These are phyloP conservation scores for Nothobranchius kuhntae DNA, from an alignment of 2,113 vertebrate species.

Conservation along the genomic window DNA sequence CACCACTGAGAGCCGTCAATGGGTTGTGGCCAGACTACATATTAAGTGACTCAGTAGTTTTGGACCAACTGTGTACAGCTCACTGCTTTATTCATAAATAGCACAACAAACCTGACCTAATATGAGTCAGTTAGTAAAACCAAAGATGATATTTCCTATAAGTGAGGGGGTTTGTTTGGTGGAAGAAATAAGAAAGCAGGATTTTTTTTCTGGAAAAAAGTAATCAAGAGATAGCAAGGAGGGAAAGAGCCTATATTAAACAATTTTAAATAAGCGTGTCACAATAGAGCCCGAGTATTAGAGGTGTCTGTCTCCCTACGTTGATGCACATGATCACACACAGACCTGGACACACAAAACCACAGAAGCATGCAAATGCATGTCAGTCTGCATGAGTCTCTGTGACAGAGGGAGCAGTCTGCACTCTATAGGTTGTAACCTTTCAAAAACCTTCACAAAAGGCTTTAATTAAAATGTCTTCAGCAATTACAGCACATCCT, in stretches of 20 bases:
- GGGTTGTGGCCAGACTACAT: no score
- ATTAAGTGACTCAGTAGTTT: slow-evolving; percentile 15
- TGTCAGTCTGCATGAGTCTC: slow-evolving; percentile 63
- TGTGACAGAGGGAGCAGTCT: slow-evolving; percentile 65
- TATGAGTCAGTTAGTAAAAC: slow-evolving; percentile 48
- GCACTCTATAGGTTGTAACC: slow-evolving; percentile 65
- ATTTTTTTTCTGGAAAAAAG: slow-evolving; percentile 23
- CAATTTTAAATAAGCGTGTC: slow-evolving; percentile 68
- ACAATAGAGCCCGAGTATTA: slow-evolving; percentile 55
- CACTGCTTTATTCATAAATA: slow-evolving; percentile 48
- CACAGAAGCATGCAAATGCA: slow-evolving; percentile 30
- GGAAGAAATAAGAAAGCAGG: background rate
- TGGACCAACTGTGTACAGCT: slow-evolving; percentile 23
- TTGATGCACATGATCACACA: slow-evolving; percentile 42
- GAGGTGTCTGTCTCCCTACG: slow-evolving; percentile 52
- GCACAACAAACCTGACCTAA: slow-evolving; percentile 49
- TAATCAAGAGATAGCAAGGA: slow-evolving; percentile 47
- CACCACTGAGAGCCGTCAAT: no score
- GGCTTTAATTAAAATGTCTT: slow-evolving; percentile 78
- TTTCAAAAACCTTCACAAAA: slow-evolving; percentile 67
- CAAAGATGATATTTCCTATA: slow-evolving; percentile 15
- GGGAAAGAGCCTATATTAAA: slow-evolving; percentile 59
- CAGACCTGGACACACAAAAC: slow-evolving; percentile 26
- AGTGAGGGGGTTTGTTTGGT: background rate
- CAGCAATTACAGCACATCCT: slow-evolving; percentile 71